Base-by-base conservation (phyloP, 2,797 vertebrate genomes). In the Tarsius wallacei region DNA sequence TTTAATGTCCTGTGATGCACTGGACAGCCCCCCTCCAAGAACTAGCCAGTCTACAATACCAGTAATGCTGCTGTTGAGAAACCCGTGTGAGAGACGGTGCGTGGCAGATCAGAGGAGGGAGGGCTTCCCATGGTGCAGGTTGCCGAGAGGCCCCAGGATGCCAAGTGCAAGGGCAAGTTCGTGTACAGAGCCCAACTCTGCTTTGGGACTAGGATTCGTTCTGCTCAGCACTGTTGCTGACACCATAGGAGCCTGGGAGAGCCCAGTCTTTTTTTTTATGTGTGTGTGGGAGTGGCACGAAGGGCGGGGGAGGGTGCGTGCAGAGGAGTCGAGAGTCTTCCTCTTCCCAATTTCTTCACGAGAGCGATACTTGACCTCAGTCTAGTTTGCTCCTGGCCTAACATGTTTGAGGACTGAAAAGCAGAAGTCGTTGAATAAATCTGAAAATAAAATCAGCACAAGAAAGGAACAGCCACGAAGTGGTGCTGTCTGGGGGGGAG, bases 341-440 rank as follows among this genome's bases (percentile, higher is more conserved):
- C 14, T 66, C 21, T 64, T 5, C n/a, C 85, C 81, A 42, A 21
- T 81, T 86, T 74, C 66, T 91, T 90, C 42, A 42, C 13, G 73
- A 81, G 36, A 71, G 28, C 31, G 64, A 2, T 73, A 19, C 49
- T 71, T 90, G 28, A 76, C 68, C 8, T 59, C n/a, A 77, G 73
- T 49, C 55, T 81, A 0, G 77, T 84, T 78, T 93, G 89, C 73
- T 86, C 28, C 2, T 10, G 4, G 49, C n/a, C 42, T 51, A 57
- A 91, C 12, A 1, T 55, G 51, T 77, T 70, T 73, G 86, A 93
- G 59, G 36, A 61, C 13, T 47, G 33, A 74, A 82, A 81, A 42
- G 53, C 10, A 47, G 42, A 61, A 71, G 74, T 77, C 94, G 26
- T 24, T 95, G 51, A 71, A 73, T 63, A 90, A 86, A 80, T 31